Evolutionary conservation across 2,888 invertebrate species (phyloP), one percentile per base, ranked within the genome.

Genomic region (Augiades crinisus): DNA sequence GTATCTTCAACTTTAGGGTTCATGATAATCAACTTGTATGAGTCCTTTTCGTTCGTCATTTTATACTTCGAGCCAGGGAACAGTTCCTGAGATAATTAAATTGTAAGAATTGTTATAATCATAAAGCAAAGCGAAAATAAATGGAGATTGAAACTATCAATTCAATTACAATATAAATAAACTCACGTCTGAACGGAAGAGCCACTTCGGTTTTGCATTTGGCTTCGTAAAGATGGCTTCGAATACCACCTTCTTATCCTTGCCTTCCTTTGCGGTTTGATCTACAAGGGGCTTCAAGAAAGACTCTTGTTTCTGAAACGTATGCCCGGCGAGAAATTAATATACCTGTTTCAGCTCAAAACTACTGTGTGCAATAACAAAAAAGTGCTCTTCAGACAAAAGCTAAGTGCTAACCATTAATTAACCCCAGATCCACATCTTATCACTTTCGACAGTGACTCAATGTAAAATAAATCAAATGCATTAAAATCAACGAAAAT

Each of bases 61-160:
- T 99, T 98, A 82, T 96, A 99, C 85, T 98, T 99, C 53, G 98
- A 95, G 62, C 99, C 98, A 58, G 96, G 93, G 90, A 99, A 99
- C 44, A 98, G 91, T 92, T 99, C 99, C 96, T 98, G 72, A 16
- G 4, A n/a, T 10, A n/a, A 27, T 3, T 70, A 68, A 59, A 34
- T 27, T 22, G 4, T 22, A 3, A 14, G 10, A 2, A 3, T 10
- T 14, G n/a, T 22, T 19, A 19, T 19, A 19, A 19, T 4, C 3
- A 19, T 4, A 19, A 19, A 4, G n/a, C n/a, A n/a, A n/a, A n/a
- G n/a, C n/a, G n/a, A n/a, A n/a, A n/a, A n/a, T n/a, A n/a, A n/a
- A n/a, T n/a, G n/a, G n/a, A n/a, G n/a, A n/a, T n/a, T n/a, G n/a
- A n/a, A n/a, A n/a, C n/a, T n/a, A n/a, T n/a, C n/a, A n/a, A n/a